Evolutionary conservation across 2,888 invertebrate genomes (phyloP), one percentile per base, ranked within the genome.

Genomic region (Morpho achilles): DNA sequence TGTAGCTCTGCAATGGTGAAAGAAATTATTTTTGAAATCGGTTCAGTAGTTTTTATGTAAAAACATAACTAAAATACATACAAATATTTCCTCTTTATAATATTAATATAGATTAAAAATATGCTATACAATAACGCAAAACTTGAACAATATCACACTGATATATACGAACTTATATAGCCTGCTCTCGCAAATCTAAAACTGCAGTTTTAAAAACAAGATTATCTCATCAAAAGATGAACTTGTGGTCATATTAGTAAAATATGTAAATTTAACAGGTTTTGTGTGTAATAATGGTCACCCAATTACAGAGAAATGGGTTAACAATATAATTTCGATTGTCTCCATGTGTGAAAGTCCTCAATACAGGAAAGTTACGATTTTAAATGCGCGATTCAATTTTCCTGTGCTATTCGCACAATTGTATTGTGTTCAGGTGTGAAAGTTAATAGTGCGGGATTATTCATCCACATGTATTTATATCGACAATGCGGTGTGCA

Each of bases 241-340:
- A 10, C 9, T 39, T 23, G 23, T 54, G 41, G 47, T 42, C 3
- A 42, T 22, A n/a, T 23, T n/a, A 48, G 48, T 54, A 54, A 54
- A 70, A 69, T 69, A 76, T 77, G 75, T 75, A 75, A 76, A 70
- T 76, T 81, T 78, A 79, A 82, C 80, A 80, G 79, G 79, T 80
- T 82, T 77, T 76, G 80, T 64, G 79, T 80, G 79, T 82, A 85
- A 87, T 86, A 82, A 81, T 73, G 76, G 75, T 70, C 68, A 67
- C 73, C 71, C 75, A 76, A 81, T 81, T 79, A 77, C 72, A 74
- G 67, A 32, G 75, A 67, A 70, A 71, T 70, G 67, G 69, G 63
- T 68, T 69, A 72, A 74, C 71, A 73, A 71, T 73, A 70, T 74
- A 71, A 71, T 76, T 74, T 69, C 75, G 77, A 77, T 73, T 68